These are phyloP conservation scores for Chouioia cunea DNA, from an alignment of 2,888 invertebrate genomes.

Conservation along the genomic window DNA sequence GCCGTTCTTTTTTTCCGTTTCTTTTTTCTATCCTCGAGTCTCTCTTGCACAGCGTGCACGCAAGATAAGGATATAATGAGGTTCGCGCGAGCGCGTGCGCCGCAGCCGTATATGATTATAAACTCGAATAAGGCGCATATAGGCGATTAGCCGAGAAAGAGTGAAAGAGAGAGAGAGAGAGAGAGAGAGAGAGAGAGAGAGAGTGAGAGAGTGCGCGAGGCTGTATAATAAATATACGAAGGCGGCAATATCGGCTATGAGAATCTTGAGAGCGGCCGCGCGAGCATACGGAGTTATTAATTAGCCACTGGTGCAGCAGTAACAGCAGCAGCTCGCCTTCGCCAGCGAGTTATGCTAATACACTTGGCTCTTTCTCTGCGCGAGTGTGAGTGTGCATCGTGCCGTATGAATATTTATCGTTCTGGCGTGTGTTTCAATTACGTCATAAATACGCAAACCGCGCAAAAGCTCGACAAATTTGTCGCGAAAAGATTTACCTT, in stretches of 20 bases:
- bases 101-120: conserved; percentile 34
- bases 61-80: too few species aligned
- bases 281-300: conserved; percentile 24
- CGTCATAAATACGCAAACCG: conserved; percentile 13
- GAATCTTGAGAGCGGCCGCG: too few species aligned
- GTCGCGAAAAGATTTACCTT: conserved; percentile 4
- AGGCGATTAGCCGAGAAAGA: conserved; percentile 36
- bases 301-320: conserved; percentile 18
- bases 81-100: conserved; percentile 16
- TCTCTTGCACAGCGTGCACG: not conserved
- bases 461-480: conserved; percentile 21
- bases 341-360: conserved; percentile 41
- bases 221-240: too few species aligned
- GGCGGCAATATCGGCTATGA: too few species aligned
- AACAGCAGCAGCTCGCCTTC: not conserved
- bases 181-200: conserved; percentile 1
- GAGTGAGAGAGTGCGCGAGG: not conserved
- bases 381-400: not conserved
- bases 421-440: conserved; percentile 33
- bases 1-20: not conserved
- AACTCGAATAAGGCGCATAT: conserved; percentile 25
- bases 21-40: not conserved
- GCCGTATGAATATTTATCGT: conserved; percentile 36
- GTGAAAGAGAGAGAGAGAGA: not conserved
- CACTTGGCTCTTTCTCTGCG: not conserved